Base-by-base conservation (phyloP, 2,113 vertebrate genomes). In the Phainopepla nitens region DNA sequence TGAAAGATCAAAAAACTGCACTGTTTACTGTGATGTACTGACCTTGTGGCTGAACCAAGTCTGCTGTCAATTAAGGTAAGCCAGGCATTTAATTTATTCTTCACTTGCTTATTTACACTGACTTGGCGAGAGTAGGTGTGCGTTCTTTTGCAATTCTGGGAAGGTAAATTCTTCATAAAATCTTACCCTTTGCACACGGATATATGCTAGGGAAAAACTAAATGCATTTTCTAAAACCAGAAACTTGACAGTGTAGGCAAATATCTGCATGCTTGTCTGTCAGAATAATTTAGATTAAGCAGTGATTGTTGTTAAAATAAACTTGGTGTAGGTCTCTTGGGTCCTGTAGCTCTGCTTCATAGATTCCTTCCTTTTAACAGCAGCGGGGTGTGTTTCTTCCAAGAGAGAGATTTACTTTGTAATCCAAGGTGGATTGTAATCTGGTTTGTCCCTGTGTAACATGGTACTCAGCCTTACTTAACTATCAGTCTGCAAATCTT, bases 321-420 rank as follows among this genome's bases (percentile, higher is more conserved):
- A 73, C 22, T 69, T 3, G 1, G 2, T 61, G 23, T 45, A 50
- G 17, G 18, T 57, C 54, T 56, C 62, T 51, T 0, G 2, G 7
- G 35, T 75, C 13, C 47, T 45, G 27, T 41, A 66, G 24, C 18
- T 79, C 17, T 56, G 1, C 57, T 78, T 95, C 50, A 71, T 17
- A 50, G 33, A 39, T 53, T 51, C 13, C 7, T 13, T 50, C 22
- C 10, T 82, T 91, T 61, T 50, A 70, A 5, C 6, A 54, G 70
- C 15, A 80, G 10, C 54, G 77, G 49, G 13, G 4, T 82, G 39
- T 62, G 36, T 3, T 47, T 68, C 29, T 21, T 51, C 53, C 27
- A 44, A 54, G 39, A 85, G 16, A 50, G 12, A 28, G 11, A 14
- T 77, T 73, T 76, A 47, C 29, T 13, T 61, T 39, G 25, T 57